A percentile compares a stretch with the other conserved stretches of the same genome.
phyloP scores from a whole-genome alignment of 2,113 vertebrate genomes.

The Apodemus speciosus region DNA sequence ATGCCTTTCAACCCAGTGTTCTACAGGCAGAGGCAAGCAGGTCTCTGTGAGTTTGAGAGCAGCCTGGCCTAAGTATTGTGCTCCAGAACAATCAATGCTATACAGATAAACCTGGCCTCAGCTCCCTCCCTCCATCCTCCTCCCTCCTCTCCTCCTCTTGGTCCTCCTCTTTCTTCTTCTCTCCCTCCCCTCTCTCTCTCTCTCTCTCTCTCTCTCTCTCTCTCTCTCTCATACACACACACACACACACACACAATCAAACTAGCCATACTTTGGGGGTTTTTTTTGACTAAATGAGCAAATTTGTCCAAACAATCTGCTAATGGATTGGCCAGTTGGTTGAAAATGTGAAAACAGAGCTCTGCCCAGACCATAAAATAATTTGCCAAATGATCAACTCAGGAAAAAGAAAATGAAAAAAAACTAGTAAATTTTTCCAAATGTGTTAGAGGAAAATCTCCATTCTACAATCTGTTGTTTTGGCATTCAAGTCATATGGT shows the following conservation, averaged over 20 bases:
- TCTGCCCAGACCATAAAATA: slow-evolving; percentile 51
- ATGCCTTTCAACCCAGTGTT: not conserved
- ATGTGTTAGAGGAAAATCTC: not conserved
- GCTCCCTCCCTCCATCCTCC: not conserved
- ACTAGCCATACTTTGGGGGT: not conserved
- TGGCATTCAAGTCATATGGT: not conserved
- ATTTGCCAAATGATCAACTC: slow-evolving; percentile 51
- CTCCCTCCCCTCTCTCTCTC: too few species aligned
- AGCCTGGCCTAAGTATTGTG: not conserved
- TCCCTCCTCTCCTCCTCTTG: too few species aligned
- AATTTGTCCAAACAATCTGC: not conserved
- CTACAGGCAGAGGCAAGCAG: not conserved
- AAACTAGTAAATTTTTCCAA: slow-evolving; percentile 36
- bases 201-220: too few species aligned
- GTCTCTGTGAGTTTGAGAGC: not conserved
- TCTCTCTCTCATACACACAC: not conserved
- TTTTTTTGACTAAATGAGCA: not conserved
- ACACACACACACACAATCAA: not conserved
- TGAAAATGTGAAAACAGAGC: slow-evolving; percentile 37
- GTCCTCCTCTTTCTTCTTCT: too few species aligned
- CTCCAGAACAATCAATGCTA: not conserved
- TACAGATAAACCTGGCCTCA: not conserved
- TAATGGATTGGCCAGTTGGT: slow-evolving; percentile 37
- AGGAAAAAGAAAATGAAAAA: slow-evolving; percentile 56
- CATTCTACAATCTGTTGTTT: slow-evolving; percentile 36